A percentile compares a stretch with the other conserved stretches of the same genome.
Conservation (phyloP, 2,113 vertebrate species). For the Empidonax traillii region DNA sequence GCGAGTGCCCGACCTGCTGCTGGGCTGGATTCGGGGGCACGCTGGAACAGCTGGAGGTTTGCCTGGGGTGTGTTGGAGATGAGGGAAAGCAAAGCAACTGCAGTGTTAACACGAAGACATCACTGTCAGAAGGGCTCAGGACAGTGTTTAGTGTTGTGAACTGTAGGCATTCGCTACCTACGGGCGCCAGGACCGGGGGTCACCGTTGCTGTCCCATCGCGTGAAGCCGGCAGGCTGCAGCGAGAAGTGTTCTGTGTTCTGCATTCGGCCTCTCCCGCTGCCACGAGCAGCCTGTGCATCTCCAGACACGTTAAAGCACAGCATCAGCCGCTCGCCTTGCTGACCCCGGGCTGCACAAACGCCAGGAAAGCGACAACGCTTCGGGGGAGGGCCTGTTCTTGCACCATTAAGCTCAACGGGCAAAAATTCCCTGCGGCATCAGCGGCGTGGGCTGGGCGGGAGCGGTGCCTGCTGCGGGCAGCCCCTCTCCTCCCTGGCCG, state of each 20-base stretch:
- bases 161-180: rapidly evolving
- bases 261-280: not conserved
- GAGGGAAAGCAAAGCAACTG: not conserved
- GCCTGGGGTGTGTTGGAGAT: not conserved
- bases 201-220: not conserved
- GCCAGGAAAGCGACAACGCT: not conserved
- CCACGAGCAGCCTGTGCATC: not conserved
- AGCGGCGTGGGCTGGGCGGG: rapidly evolving
- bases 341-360: not conserved
- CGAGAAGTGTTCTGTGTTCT: not conserved
- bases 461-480: not conserved
- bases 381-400: not conserved
- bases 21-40: not conserved
- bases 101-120: not conserved
- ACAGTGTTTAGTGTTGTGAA: not conserved
- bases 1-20: rapidly evolving
- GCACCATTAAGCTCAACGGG: not conserved
- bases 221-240: not conserved
- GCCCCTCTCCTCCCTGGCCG: not conserved
- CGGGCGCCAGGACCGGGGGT: not conserved
- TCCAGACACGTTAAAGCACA: not conserved
- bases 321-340: not conserved
- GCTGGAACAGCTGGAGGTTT: not conserved
- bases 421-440: not conserved
- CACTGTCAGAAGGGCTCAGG: not conserved